phyloP scores from a whole-genome alignment of 2,113 vertebrate genomes.

The Mesoclemmys tuberculata region DNA sequence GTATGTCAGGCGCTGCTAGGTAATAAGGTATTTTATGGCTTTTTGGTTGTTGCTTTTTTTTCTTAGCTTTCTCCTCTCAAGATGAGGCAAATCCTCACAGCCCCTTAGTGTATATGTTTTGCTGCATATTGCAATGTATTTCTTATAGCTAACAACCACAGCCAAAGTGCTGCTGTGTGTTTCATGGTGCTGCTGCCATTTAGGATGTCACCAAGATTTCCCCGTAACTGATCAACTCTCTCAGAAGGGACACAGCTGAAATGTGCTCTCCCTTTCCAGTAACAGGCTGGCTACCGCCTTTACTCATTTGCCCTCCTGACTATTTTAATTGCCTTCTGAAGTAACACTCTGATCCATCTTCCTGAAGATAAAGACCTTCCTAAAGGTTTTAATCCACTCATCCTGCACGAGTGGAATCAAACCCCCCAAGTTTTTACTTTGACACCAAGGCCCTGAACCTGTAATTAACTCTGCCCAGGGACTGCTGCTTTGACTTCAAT shows the following conservation, averaged over 20 bases:
- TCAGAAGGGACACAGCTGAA: background rate
- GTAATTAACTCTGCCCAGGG: background rate
- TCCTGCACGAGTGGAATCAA: accelerated
- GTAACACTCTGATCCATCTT: accelerated
- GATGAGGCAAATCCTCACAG: accelerated
- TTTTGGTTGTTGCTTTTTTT: background rate
- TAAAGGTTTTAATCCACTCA: background rate
- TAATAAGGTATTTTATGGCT: accelerated
- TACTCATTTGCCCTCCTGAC: background rate
- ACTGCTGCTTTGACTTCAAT: accelerated
- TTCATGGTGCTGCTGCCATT: background rate
- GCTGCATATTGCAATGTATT: background rate
- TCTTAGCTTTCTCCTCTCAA: background rate
- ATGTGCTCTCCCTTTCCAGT: background rate
- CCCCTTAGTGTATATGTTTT: background rate
- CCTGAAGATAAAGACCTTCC: accelerated
- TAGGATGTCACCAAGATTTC: background rate
- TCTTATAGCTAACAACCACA: background rate
- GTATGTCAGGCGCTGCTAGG: background rate
- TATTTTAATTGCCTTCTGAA: background rate
- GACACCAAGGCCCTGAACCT: background rate
- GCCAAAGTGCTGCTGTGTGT: background rate
- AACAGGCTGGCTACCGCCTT: background rate
- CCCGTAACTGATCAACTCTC: background rate
- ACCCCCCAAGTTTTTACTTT: background rate